Evolutionary conservation across 2,113 vertebrate species (phyloP).

Genomic region (Menidia beryllina): DNA sequence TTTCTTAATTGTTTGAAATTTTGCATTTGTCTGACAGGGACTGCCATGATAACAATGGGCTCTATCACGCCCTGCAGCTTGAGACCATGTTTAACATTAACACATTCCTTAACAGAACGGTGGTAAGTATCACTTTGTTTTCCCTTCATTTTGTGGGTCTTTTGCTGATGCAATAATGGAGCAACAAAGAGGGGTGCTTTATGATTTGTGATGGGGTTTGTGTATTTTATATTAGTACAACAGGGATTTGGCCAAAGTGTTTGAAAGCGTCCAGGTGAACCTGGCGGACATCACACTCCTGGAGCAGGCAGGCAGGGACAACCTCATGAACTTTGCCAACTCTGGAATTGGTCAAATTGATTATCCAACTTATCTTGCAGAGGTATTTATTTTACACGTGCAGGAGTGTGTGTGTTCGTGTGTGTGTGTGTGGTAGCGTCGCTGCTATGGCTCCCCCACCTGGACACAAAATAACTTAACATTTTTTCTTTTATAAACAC

Average conservation of each 20-base stretch:
- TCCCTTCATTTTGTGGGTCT: too few species aligned
- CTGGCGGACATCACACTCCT: constrained; percentile 86
- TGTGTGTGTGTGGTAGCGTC: too few species aligned
- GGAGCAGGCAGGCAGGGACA: constrained; percentile 85
- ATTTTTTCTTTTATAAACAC: neutral
- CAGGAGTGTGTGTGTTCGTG: constrained; percentile 3
- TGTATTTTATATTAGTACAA: constrained; percentile 82
- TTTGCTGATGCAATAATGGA: neutral
- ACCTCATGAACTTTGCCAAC: constrained; percentile 87
- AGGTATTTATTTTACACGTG: constrained; percentile 80
- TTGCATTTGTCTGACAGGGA: constrained; percentile 78
- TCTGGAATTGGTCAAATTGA: constrained; percentile 86
- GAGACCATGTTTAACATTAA: constrained; percentile 89
- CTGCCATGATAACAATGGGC: constrained; percentile 90
- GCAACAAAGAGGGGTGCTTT: neutral
- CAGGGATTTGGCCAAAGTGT: constrained; percentile 81
- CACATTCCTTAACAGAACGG: constrained; percentile 84
- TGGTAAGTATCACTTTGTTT: constrained; percentile 83
- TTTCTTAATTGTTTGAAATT: neutral
- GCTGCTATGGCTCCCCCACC: neutral
- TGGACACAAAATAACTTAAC: neutral
- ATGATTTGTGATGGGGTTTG: neutral
- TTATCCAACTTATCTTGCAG: constrained; percentile 84
- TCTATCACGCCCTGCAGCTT: constrained; percentile 90
- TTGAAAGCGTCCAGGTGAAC: constrained; percentile 85